Percentiles rank a stretch among this genome's conserved stretches.
phyloP scores from a whole-genome alignment of 2,888 invertebrate genomes.

The Ametastegia equiseti region DNA sequence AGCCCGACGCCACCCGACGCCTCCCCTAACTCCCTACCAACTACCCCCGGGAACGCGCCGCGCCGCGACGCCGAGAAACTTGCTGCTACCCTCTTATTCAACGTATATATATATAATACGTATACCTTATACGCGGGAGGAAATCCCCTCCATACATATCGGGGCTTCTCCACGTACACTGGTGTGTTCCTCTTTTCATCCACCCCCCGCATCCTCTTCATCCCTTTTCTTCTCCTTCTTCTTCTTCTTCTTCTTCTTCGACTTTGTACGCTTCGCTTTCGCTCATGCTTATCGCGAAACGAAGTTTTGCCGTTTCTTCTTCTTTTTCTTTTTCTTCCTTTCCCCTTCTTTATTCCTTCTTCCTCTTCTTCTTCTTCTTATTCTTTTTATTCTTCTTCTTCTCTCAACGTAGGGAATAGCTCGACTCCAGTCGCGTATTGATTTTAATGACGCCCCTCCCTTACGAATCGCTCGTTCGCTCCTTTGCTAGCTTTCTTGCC shows the following conservation, averaged over 20 bases:
- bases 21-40: constrained; percentile 49
- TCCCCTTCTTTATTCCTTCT: constrained; percentile 45
- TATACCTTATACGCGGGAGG: constrained; percentile 28
- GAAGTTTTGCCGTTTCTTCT: constrained; percentile 28
- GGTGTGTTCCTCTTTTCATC: constrained; percentile 41
- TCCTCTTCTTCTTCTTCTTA: constrained; percentile 53
- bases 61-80: constrained; percentile 8
- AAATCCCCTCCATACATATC: constrained; percentile 43
- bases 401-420: constrained; percentile 37
- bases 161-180: constrained; percentile 17
- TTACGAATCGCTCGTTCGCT: constrained; percentile 47
- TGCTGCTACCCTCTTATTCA: constrained; percentile 6
- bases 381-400: constrained; percentile 55
- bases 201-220: neutral
- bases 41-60: constrained; percentile 2
- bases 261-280: constrained; percentile 31
- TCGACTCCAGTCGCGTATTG: constrained; percentile 69
- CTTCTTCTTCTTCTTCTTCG: constrained; percentile 26
- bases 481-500: no score
- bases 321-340: constrained; percentile 50
- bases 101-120: neutral
- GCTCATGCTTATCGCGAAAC: constrained; percentile 15
- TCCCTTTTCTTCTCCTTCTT: constrained; percentile 45
- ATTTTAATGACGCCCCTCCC: constrained; percentile 75
- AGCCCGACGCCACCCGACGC: constrained; percentile 66